Evolutionary conservation across 2,113 vertebrate genomes (phyloP), one percentile per base, ranked within the genome.

Genomic region (Fulmarus glacialis): DNA sequence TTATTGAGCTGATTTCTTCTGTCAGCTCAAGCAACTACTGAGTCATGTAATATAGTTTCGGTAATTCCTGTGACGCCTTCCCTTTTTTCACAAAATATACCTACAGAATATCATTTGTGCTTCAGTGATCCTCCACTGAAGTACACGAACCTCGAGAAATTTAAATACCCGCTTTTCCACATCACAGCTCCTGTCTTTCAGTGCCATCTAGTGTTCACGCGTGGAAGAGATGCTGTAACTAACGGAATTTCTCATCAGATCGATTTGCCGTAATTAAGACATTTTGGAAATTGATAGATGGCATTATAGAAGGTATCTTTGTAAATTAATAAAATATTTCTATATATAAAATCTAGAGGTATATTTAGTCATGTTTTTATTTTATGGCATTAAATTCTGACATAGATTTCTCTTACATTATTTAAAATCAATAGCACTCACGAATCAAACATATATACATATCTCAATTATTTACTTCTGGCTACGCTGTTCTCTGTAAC

Each of bases 201-300:
- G 12, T 96, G 97, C 91, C 97, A 96, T 90, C 97, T 97, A 93
- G 81, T 88, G 97, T 29, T 70, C 32, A 11, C 0, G 3, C 5
- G 0, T 40, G 58, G 53, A 82, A 82, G 30, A 55, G 11, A 32
- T 12, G 14, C 40, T 80, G 40, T 29, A 52, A 60, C 29, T 22
- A 23, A 13, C 8, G 7, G 9, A 32, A 60, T 56, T 71, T 43
- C 60, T 62, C 29, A 5, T 62, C 59, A 29, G 30, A 3, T 42
- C 1, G 2, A 29, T 79, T 94, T 82, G 77, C 40, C 30, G 4
- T 38, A 64, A 75, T 59, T 42, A 71, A 48, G 11, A 34, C 15
- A 15, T 55, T 84, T 79, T 64, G 43, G 68, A 87, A 72, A 85
- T 4, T 45, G 64, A 89, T 18, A 82, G 32, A 67, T 36, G 32